Evolutionary conservation across 2,888 invertebrate species (phyloP).

Genomic region (Tupiocoris notatus): DNA sequence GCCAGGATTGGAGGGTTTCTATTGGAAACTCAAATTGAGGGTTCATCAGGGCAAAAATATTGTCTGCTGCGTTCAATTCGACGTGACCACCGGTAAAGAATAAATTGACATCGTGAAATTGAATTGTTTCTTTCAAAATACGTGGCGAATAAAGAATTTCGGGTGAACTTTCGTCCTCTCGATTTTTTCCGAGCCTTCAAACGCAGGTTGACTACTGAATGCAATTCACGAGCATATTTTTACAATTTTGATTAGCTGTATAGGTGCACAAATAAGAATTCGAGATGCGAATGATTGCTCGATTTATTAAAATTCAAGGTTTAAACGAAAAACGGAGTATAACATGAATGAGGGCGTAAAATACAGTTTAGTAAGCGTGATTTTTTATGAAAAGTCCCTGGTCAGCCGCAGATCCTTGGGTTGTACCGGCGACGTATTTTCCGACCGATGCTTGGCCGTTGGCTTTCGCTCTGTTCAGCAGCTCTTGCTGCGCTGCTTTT

Average conservation of each 20-base stretch:
- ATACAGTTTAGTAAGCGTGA: constrained; percentile 59
- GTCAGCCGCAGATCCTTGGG: constrained; percentile 43
- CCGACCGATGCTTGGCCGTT: constrained; percentile 47
- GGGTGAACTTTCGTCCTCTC: no score
- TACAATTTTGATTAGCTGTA: no score
- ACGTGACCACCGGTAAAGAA: neutral
- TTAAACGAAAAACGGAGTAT: no score
- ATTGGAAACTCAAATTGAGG: neutral
- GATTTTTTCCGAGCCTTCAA: no score
- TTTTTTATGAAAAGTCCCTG: constrained; percentile 44
- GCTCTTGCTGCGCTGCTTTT: constrained; percentile 57
- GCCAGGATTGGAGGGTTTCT: constrained; percentile 9
- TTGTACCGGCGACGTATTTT: constrained; percentile 44
- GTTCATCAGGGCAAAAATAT: neutral
- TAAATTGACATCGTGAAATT: no score
- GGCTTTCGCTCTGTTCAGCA: constrained; percentile 58
- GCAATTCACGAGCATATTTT: no score
- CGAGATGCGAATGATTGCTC: no score
- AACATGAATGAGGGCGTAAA: neutral
- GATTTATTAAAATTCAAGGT: no score
- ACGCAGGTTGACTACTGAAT: no score
- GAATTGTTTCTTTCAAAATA: no score
- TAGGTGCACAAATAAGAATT: no score
- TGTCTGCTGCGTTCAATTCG: neutral
- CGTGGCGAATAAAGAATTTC: no score